Evolutionary conservation across 2,113 vertebrate genomes (phyloP), one percentile per base, ranked within the genome.

Genomic region (Pongo abelii): DNA sequence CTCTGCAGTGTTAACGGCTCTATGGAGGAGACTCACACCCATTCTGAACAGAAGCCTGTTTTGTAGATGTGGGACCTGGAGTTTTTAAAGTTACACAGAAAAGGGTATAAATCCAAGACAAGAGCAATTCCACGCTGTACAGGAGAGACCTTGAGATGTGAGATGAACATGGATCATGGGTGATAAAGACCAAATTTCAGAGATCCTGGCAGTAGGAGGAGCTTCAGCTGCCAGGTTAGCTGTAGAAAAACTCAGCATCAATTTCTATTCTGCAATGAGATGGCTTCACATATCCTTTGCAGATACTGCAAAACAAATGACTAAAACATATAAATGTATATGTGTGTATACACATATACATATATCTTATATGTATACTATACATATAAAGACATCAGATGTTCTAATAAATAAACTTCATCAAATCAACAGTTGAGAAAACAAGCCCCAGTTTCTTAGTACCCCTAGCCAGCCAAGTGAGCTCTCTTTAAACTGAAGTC

Each of bases 61-160:
- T 96, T 83, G 43, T 92, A 70, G 81, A 67, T 32, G 27, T 87
- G 74, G 30, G 22, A 9, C 32, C 83, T 78, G 43, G 32, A 84
- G 13, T 38, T 81, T 91, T 97, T 91, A 59, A 89, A n/a, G 50
- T 80, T 69, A 61, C 77, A n/a, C 27, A 85, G 85, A 94, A 77
- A 91, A 61, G n/a, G 89, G 16, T 57, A 46, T n/a, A 50, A 90
- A 81, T 61, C 8, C 43, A 52, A 90, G 38, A 77, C 32, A 18
- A 84, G 57, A 50, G 10, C 25, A 57, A 70, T 59, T 75, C 87
- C 32, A 6, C 0, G 2, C 14, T 46, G 25, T 67, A 43, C 48
- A 86, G 69, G 11, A 17, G 46, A 87, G 46, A 25, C 35, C n/a
- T 84, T 3, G 1, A 59, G 27, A 46, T 40, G 13, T 11, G 57